Conservation (phyloP, 2,797 vertebrate genomes). For the Huso huso region DNA sequence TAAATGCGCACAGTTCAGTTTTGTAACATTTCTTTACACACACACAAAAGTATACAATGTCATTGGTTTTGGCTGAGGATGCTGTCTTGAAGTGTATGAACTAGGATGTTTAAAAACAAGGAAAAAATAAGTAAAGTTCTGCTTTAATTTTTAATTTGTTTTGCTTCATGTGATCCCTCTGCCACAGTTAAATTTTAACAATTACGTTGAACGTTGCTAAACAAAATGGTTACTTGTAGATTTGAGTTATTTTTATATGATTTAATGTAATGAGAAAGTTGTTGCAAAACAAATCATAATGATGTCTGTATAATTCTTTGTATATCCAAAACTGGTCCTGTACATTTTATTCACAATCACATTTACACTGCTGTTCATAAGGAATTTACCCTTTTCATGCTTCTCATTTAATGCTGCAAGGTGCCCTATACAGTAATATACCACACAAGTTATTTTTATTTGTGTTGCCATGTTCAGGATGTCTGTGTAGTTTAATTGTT, state of each 20-base stretch:
- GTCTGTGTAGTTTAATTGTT: slow-evolving; percentile 78
- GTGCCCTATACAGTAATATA: slow-evolving; percentile 69
- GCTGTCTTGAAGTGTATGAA: slow-evolving; percentile 65
- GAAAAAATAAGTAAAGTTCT: too few relatives aligned
- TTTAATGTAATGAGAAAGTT: slow-evolving; percentile 47
- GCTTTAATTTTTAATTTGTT: slow-evolving; percentile 63
- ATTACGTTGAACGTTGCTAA: slow-evolving; percentile 69
- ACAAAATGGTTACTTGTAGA: slow-evolving; percentile 72
- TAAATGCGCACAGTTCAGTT: slow-evolving; percentile 73
- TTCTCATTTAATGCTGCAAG: slow-evolving; percentile 66
- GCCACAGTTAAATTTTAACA: slow-evolving; percentile 71
- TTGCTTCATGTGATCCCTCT: slow-evolving; percentile 77
- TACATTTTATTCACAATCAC: slow-evolving; percentile 35
- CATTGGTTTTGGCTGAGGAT: slow-evolving; percentile 77
- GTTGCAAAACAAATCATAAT: slow-evolving; percentile 35
- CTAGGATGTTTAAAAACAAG: slow-evolving; percentile 28
- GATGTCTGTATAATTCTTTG: slow-evolving; percentile 37
- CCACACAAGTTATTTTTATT: slow-evolving; percentile 48
- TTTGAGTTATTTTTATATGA: slow-evolving; percentile 84
- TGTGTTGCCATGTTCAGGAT: slow-evolving; percentile 52
- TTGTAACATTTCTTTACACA: slow-evolving; percentile 56
- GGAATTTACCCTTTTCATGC: slow-evolving; percentile 35
- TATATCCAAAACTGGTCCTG: slow-evolving; percentile 64
- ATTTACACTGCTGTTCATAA: slow-evolving; percentile 39
- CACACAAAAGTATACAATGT: slow-evolving; percentile 52